phyloP scores from a whole-genome alignment of 1,140 invertebrate species.

The Ceratoteleas bidentatus region DNA sequence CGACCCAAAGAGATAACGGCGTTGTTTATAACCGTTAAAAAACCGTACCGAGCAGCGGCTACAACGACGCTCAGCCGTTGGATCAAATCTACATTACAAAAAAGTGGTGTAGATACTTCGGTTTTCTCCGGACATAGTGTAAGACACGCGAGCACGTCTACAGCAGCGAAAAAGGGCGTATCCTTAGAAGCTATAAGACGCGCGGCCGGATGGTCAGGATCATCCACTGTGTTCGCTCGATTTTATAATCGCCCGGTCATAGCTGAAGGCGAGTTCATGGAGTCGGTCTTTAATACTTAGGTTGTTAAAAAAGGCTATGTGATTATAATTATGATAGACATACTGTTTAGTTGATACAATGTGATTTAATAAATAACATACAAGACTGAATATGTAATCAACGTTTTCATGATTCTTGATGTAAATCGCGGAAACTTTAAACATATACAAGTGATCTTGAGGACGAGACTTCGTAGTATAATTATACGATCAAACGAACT shows the following conservation, averaged over 20 bases:
- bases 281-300: neutral
- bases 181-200: neutral
- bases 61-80: neutral
- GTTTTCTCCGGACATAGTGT: neutral
- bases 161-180: neutral
- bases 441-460: conserved; percentile 2
- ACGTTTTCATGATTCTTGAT: neutral
- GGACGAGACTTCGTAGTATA: conserved; percentile 6
- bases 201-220: neutral
- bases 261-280: neutral
- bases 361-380: neutral
- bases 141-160: neutral
- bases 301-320: neutral
- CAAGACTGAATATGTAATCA: neutral
- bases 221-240: neutral
- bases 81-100: neutral
- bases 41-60: neutral
- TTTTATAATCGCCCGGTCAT: neutral
- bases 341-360: neutral
- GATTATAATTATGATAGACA: too few relatives aligned
- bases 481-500: conserved; percentile 7
- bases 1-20: neutral
- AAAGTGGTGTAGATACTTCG: conserved; percentile 1
- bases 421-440: conserved; percentile 2
- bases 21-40: neutral